Evolutionary conservation across 1,140 invertebrate genomes (phyloP), one percentile per base, ranked within the genome.

Genomic region (Araneus ventricosus): DNA sequence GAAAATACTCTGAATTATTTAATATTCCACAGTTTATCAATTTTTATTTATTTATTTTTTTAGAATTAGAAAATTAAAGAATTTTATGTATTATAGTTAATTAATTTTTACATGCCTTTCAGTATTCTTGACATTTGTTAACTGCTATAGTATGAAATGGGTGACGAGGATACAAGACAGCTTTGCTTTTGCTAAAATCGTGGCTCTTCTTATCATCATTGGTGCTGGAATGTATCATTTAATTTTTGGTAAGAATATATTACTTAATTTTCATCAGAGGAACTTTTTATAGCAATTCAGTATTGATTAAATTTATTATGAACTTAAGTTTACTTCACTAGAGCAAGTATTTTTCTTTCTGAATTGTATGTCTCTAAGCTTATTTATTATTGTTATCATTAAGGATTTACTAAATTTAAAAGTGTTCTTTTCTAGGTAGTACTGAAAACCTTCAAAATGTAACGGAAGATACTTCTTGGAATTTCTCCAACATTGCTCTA

Each of bases 141-240:
- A 99, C 95, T 99, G 98, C 95, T 98, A 97, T 94, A 98, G 99
- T 95, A 99, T 99, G 0, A 99, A 99, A 96, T 98, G 97, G 97
- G 98, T 98, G 6, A 99, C 98, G 4, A 96, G 97, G 91, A 97
- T 99, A 0, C 99, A 99, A 95, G 98, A 99, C 95, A 96, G 98
- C 10, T 99, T 99, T 95, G 99, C 98, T 2, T 97, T 97, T 41
- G 98, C 98, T 27, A 99, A 99, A 96, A 97, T 99, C 22, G 96
- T 98, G 22, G 99, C 99, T 0, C 95, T 99, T 6, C 94, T 98
- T 30, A 97, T 99, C 4, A 99, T 99, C 93, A 98, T 99, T 63
- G 96, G 97, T 82, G 97, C 98, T 82, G 99, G 99, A 70, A 95
- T 98, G 17, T 95, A 96, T 30, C 95, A 96, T 93, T 94, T 97